These are phyloP conservation scores for Callyntrura sp. DNA, from an alignment of 2,888 invertebrate genomes.

Conservation along the genomic window DNA sequence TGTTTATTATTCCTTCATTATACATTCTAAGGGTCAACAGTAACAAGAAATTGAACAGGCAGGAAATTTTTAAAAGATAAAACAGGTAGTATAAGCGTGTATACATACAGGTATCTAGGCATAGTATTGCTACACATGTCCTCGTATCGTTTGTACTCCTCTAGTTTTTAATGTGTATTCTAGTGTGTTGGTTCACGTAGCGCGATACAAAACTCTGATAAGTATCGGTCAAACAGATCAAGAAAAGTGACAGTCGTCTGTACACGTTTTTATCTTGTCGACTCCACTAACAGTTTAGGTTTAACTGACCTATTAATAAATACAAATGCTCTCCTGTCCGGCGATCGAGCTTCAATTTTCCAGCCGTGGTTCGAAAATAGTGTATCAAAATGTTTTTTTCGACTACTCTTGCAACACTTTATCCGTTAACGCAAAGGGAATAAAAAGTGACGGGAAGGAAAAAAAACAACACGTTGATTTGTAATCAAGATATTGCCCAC, in stretches of 20 bases:
- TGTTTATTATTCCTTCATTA: conserved; percentile 35
- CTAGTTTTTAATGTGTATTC: not conserved
- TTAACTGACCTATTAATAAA: conserved; percentile 46
- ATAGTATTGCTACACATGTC: not conserved
- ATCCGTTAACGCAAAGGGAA: not conserved
- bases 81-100: not conserved
- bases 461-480: conserved; percentile 33
- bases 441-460: conserved; percentile 14
- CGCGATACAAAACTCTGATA: conserved; percentile 42
- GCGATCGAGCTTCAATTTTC: not conserved
- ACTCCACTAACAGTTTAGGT: conserved; percentile 39
- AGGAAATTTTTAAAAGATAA: not conserved
- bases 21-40: conserved; percentile 53
- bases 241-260: not conserved
- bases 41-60: conserved; percentile 65
- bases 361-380: not conserved
- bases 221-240: conserved; percentile 54
- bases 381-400: conserved; percentile 37
- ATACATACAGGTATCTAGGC: not conserved
- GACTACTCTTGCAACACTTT: conserved; percentile 63
- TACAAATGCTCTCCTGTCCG: not conserved
- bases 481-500: conserved; percentile 50
- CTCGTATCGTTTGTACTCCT: not conserved
- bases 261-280: not conserved
- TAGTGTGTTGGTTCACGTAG: conserved; percentile 39